Percentiles rank a stretch among this genome's conserved stretches.
These are phyloP conservation scores for Metallyticus violacea DNA, from an alignment of 2,888 invertebrate species.

Conservation along the genomic window DNA sequence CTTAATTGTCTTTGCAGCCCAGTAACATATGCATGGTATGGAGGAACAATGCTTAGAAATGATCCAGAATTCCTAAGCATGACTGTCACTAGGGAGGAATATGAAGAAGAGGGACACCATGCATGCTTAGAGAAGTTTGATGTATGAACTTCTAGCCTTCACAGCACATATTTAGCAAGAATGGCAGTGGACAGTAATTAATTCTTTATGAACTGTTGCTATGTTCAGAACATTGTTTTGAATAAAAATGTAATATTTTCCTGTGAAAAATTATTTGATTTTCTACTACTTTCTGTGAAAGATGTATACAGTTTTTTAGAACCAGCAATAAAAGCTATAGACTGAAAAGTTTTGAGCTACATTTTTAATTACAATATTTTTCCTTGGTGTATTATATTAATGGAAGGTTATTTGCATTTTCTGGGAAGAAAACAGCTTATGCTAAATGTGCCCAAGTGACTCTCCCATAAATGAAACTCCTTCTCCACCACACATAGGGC, in stretches of 20 bases:
- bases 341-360: no score
- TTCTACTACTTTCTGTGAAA: not conserved
- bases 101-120: constrained; percentile 78
- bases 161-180: not conserved
- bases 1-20: constrained; percentile 51
- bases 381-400: no score
- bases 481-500: no score
- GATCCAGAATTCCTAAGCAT: constrained; percentile 70
- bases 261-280: not conserved
- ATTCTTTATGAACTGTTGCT: not conserved
- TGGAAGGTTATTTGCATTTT: no score
- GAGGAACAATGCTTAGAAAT: constrained; percentile 72
- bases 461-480: no score
- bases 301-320: not conserved
- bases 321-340: not conserved
- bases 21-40: constrained; percentile 83
- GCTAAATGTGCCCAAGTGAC: no score
- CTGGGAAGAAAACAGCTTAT: no score
- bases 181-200: not conserved
- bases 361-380: no score
- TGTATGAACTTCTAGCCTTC: constrained; percentile 43
- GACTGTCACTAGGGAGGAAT: constrained; percentile 78
- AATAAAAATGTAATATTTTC: not conserved
- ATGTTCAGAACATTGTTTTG: not conserved
- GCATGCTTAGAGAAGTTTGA: constrained; percentile 57